Percentiles rank a stretch among this genome's conserved stretches.
Evolutionary conservation across 2,797 vertebrate genomes (phyloP).

Genomic region (Lacerta bilineata): DNA sequence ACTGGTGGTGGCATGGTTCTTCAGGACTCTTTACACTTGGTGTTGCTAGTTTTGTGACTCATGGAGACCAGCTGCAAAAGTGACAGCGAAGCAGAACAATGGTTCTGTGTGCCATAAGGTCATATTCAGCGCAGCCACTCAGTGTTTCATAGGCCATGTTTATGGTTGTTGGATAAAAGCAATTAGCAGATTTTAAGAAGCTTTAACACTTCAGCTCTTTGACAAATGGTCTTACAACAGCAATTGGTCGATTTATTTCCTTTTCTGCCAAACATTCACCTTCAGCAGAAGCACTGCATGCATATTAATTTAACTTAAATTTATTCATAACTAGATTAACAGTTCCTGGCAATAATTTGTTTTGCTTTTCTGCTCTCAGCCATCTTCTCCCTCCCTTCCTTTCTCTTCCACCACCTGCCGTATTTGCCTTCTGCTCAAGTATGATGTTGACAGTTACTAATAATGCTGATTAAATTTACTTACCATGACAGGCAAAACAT

Average conservation of each 20-base stretch:
- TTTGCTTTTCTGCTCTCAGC: slow-evolving; percentile 76
- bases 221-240: slow-evolving; percentile 69
- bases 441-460: slow-evolving; percentile 80
- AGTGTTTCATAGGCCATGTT: slow-evolving; percentile 48
- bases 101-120: neutral
- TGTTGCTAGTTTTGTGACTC: neutral
- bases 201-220: slow-evolving; percentile 58
- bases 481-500: slow-evolving; percentile 77
- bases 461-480: slow-evolving; percentile 81
- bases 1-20: neutral
- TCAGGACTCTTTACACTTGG: neutral
- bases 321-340: slow-evolving; percentile 78
- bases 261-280: slow-evolving; percentile 73
- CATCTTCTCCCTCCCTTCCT: slow-evolving; percentile 40
- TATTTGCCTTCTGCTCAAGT: slow-evolving; percentile 80
- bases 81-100: slow-evolving; percentile 41
- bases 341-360: slow-evolving; percentile 77
- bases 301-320: slow-evolving; percentile 78
- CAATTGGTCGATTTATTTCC: slow-evolving; percentile 73
- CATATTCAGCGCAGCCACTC: slow-evolving; percentile 17
- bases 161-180: slow-evolving; percentile 50
- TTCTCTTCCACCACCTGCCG: slow-evolving; percentile 74
- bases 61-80: neutral
- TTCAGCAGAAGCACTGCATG: slow-evolving; percentile 65
- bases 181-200: slow-evolving; percentile 56